Percentiles rank a stretch among this genome's conserved stretches.
Conservation (phyloP, 1,140 invertebrate genomes). For the Drosophila arawakana region DNA sequence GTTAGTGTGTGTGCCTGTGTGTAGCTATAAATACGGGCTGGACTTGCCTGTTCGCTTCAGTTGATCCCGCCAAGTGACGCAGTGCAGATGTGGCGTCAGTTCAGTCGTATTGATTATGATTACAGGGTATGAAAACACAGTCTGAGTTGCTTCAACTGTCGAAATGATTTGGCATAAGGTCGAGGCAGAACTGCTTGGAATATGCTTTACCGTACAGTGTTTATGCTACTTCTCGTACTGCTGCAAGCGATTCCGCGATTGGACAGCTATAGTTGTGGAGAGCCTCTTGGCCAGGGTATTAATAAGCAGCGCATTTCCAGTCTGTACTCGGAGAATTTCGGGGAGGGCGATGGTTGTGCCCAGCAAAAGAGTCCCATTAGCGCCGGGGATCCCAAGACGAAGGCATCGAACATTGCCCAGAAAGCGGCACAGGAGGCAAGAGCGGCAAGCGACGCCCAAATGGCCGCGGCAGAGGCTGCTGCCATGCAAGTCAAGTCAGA, state of each 20-base stretch:
- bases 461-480: constrained; percentile 88
- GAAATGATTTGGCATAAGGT: constrained; percentile 2
- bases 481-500: constrained; percentile 88
- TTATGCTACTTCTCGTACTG: constrained; percentile 25
- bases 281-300: not conserved
- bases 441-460: constrained; percentile 88
- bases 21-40: too few relatives aligned
- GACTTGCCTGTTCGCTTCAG: too few relatives aligned
- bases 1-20: too few relatives aligned
- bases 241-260: constrained; percentile 28
- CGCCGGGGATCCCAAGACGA: constrained; percentile 61
- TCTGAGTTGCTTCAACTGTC: not conserved
- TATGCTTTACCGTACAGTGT: constrained; percentile 30
- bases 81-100: too few relatives aligned
- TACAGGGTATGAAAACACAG: not conserved
- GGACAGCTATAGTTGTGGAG: constrained; percentile 30
- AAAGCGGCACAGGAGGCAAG: constrained; percentile 88
- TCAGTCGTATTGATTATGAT: not conserved
- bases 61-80: too few relatives aligned
- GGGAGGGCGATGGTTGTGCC: not conserved
- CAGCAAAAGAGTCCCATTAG: not conserved
- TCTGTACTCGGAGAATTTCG: constrained; percentile 19
- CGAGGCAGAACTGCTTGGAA: constrained; percentile 23
- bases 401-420: constrained; percentile 87
- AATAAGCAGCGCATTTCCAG: constrained; percentile 2